phyloP scores from a whole-genome alignment of 2,888 invertebrate species.

The Actias luna region DNA sequence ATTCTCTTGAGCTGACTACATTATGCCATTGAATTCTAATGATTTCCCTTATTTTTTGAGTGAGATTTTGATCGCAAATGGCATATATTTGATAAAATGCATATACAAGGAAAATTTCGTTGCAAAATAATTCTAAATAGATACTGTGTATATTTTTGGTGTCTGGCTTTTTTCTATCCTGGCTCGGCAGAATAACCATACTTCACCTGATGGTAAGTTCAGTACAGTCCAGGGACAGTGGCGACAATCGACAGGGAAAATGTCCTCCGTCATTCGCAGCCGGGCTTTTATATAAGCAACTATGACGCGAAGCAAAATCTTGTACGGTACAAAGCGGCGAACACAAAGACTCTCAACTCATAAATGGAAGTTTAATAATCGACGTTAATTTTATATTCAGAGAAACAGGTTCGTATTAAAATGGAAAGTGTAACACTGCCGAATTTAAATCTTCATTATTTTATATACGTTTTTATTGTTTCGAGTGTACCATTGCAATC shows the following conservation, averaged over 20 bases:
- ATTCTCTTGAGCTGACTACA: no score
- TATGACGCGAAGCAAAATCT: background rate
- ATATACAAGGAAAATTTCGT: no score
- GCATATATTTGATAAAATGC: no score
- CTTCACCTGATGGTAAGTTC: no score
- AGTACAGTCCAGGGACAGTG: no score
- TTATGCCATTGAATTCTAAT: no score
- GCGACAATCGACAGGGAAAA: background rate
- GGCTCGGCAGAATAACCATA: no score
- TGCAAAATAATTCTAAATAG: no score
- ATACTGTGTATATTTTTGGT: no score
- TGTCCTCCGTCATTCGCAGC: background rate
- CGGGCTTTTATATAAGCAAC: background rate
- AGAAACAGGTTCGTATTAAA: slow-evolving; percentile 15
- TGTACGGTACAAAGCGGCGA: background rate
- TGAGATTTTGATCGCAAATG: no score
- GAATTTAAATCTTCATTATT: slow-evolving; percentile 24
- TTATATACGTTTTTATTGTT: slow-evolving; percentile 51
- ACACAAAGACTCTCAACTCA: background rate
- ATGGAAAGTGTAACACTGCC: slow-evolving; percentile 17
- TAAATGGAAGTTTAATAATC: background rate
- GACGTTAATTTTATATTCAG: slow-evolving; percentile 3
- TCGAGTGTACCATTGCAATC: slow-evolving; percentile 45
- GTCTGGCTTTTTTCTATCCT: no score
- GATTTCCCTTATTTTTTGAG: no score